These are phyloP conservation scores for Phocoena sinus DNA, from an alignment of 2,113 vertebrate species.

Conservation along the genomic window DNA sequence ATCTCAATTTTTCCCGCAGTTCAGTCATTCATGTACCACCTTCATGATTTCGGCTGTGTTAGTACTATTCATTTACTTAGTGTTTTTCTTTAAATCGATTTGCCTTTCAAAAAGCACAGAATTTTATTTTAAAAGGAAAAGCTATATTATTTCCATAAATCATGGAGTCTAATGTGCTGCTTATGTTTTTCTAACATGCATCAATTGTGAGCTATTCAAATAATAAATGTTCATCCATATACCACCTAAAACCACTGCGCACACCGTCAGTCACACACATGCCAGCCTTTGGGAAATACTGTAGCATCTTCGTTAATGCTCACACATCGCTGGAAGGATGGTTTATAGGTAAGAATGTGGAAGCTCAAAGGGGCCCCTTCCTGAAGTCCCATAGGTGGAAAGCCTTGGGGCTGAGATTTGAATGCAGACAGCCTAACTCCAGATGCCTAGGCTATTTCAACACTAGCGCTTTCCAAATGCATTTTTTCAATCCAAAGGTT, in stretches of 20 bases:
- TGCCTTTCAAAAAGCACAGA: background rate
- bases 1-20: background rate
- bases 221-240: background rate
- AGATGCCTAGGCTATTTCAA: background rate
- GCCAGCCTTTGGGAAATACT: background rate
- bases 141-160: conserved; percentile 50
- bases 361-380: background rate
- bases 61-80: background rate
- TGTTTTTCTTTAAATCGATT: conserved; percentile 13
- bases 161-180: background rate
- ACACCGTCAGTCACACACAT: background rate
- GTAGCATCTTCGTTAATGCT: background rate
- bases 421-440: background rate
- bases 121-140: conserved; percentile 48
- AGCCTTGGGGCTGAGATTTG: background rate
- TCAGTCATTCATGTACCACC: background rate
- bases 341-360: background rate
- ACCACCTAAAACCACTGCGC: background rate
- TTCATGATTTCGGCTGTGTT: background rate
- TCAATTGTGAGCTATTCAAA: background rate
- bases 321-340: background rate
- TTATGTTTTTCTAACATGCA: background rate
- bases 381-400: background rate
- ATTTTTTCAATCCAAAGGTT: background rate
- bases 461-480: background rate